Evolutionary conservation across 1,140 invertebrate genomes (phyloP), one percentile per base, ranked within the genome.

Genomic region (Triops cancriformis): DNA sequence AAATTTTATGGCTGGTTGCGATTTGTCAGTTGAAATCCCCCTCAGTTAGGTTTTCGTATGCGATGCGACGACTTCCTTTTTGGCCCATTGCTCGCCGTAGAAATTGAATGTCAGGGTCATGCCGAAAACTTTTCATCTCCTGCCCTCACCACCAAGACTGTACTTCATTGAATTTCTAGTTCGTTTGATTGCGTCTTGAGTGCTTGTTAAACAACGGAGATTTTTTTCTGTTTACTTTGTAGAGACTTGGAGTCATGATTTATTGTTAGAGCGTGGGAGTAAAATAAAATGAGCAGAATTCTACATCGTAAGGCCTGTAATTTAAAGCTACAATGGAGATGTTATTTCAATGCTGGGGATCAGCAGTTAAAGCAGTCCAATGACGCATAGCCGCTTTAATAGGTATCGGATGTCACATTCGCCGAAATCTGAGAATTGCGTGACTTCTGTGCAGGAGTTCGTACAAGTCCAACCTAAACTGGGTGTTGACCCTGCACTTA

Each of bases 281-380:
- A 64, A 64, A 64, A 9, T 6, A 18, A 6, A 64, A 18, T 14
- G 31, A 23, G 18, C 5, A 64, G 18, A 64, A 23, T 64, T 64
- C 14, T 64, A 14, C 51, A 14, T 64, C 14, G 23, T 64, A 23
- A 64, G 23, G 14, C 51, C 23, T 23, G 51, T 18, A 64, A 64
- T 64, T 64, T 64, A 64, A 64, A 64, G 23, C 51, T 18, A 64
- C 51, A 64, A 64, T 64, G 51, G 51, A 64, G n/a, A 64, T 64
- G 51, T 64, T 64, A 64, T 64, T 64, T 3, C 51, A 64, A 64
- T 18, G 51, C 23, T 23, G 51, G 51, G 23, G 51, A 64, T 23
- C 18, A 1, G 14, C 23, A 37, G 4, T 64, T 12, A 14, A 64
- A 64, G 51, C 51, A n/a, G 51, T 7, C 10, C 23, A 64, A 64